These are phyloP conservation scores for Python bivittatus DNA, from an alignment of 2,113 vertebrate genomes.

Conservation along the genomic window DNA sequence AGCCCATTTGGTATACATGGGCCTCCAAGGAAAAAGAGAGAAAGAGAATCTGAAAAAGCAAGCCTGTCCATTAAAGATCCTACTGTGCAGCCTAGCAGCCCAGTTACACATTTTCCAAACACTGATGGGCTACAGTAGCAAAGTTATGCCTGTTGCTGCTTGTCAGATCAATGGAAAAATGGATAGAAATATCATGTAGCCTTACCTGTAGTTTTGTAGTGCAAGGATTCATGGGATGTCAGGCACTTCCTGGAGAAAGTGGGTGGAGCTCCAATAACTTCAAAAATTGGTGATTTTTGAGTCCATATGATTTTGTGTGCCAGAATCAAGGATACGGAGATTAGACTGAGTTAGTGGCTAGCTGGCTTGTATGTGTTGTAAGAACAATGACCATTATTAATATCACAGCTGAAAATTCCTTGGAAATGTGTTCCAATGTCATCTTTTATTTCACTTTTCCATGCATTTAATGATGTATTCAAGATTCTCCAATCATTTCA, in stretches of 20 bases:
- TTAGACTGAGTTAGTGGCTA: neutral
- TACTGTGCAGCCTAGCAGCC: neutral
- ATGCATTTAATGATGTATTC: neutral
- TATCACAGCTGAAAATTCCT: neutral
- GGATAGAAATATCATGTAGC: neutral
- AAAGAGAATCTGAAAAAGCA: neutral
- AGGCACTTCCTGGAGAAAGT: neutral
- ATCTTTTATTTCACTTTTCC: neutral
- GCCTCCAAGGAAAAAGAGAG: neutral
- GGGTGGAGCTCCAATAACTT: neutral
- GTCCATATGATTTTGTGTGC: neutral
- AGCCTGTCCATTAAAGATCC: neutral
- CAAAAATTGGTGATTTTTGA: neutral
- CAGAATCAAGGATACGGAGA: neutral
- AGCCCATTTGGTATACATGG: neutral
- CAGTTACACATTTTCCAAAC: neutral
- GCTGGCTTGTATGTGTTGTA: neutral
- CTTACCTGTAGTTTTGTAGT: neutral
- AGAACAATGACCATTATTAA: neutral
- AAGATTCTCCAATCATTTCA: neutral
- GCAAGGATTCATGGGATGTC: neutral
- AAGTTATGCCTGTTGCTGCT: neutral
- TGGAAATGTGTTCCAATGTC: neutral
- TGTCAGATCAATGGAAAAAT: neutral
- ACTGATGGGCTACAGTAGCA: neutral